Percentiles rank a stretch among this genome's conserved stretches.
These are phyloP conservation scores for Latrodectus elegans DNA, from an alignment of 2,888 invertebrate genomes.

Conservation along the genomic window DNA sequence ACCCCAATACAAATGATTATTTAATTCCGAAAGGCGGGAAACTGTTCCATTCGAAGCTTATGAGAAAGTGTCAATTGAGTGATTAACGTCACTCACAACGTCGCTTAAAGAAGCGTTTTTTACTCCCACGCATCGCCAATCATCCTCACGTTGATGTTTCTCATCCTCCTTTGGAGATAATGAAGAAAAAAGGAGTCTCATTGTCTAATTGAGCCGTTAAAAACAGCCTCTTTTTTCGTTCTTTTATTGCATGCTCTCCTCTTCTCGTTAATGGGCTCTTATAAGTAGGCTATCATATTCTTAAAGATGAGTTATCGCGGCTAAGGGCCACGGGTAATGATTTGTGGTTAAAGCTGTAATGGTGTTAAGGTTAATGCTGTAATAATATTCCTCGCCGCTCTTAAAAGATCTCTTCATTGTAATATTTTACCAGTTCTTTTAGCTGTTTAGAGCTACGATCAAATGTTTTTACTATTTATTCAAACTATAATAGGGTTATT, in stretches of 20 bases:
- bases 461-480: too few species aligned
- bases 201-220: conserved; percentile 63
- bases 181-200: conserved; percentile 34
- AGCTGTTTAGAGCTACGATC: too few species aligned
- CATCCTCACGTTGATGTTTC: conserved; percentile 43
- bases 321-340: too few species aligned
- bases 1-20: conserved; percentile 3
- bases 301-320: not conserved
- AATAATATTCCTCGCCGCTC: too few species aligned
- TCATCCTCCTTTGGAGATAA: conserved; percentile 19
- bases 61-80: conserved; percentile 59
- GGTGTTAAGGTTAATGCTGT: too few species aligned
- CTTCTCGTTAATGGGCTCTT: conserved; percentile 40
- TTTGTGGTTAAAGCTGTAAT: too few species aligned
- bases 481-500: too few species aligned
- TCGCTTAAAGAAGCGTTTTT: conserved; percentile 57
- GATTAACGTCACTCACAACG: conserved; percentile 60
- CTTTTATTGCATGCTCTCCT: conserved; percentile 13
- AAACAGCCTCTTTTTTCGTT: conserved; percentile 19
- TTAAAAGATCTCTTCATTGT: too few species aligned
- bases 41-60: conserved; percentile 33
- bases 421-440: too few species aligned
- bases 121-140: conserved; percentile 64
- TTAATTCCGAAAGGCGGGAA: conserved; percentile 20
- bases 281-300: conserved; percentile 29